Base-by-base conservation (phyloP, 30 jellyfish, hydroid and myxozoan genomes). In the Cassiopea andromeda region DNA sequence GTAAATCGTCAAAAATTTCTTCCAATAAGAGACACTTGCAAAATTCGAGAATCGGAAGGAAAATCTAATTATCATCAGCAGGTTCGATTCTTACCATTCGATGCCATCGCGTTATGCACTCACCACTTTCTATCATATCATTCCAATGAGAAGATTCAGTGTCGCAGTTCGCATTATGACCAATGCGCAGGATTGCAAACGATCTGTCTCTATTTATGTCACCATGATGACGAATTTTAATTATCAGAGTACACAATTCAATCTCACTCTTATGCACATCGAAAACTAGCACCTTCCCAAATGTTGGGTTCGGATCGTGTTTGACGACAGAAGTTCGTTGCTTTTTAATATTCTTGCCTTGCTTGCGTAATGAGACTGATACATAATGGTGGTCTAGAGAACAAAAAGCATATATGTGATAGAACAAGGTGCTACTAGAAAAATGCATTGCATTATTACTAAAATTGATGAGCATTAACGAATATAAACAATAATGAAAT, bases 221-320 rank as follows among this genome's bases (percentile, higher is more conserved):
- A 60, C 94, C 89, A 57, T 88, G 99, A 80, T 96, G 99, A 46
- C 99, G 96, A 38, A 96, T 70, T 91, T 96, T 96, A 69, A 96
- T 92, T 13, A 96, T 90, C 69, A 96, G 61, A 0, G 99, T 87
- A 76, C 97, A 92, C 46, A 27, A 75, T 69, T 92, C 98, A 48
- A 96, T 85, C 1, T 92, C 92, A 66, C 73, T 81, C 43, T 38
- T 70, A 44, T 94, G 88, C 7, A 92, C 97, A 50, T 96, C 99
- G 79, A 91, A 96, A 19, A 92, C 84, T 9, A 96, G 91, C 60
- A 83, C 88, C 74, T 92, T 96, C 69, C 93, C 93, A 78, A 91
- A 96, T 10, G 96, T 97, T 50, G 99, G 99, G 74, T 96, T 96
- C 17, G 98, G 94, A 77, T 96, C 99, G 92, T 96, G 99, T 60